phyloP scores from a whole-genome alignment of 2,797 vertebrate species.

The Halcyon chelicuti region DNA sequence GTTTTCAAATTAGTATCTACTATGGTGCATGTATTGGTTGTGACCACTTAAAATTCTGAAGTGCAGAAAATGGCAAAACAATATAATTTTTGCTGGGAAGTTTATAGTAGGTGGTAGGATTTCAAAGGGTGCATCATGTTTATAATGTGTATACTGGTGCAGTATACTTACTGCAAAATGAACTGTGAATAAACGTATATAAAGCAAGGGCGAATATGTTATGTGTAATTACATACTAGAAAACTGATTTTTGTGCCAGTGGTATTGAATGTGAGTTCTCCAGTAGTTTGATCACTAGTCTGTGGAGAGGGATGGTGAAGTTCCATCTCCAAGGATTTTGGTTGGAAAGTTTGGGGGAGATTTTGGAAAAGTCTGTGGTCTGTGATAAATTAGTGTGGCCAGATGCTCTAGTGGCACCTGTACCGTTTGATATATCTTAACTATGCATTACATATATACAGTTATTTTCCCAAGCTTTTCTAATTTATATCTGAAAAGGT shows the following conservation, averaged over 20 bases:
- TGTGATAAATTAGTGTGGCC: background rate
- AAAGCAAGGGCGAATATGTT: background rate
- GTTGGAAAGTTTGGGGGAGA: background rate
- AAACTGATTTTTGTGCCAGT: background rate
- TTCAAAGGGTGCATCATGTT: background rate
- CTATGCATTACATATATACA: background rate
- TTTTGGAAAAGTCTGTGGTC: background rate
- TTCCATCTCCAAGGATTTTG: background rate
- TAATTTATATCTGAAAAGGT: background rate
- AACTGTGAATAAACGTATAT: background rate
- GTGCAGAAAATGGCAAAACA: background rate
- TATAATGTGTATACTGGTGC: background rate
- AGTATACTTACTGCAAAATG: background rate
- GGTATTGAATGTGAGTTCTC: background rate
- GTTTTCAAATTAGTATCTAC: background rate
- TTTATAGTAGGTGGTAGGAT: background rate
- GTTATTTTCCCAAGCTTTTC: background rate
- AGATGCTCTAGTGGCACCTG: rapidly evolving
- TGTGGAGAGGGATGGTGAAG: background rate
- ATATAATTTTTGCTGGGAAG: background rate
- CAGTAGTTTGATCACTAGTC: background rate
- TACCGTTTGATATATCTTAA: background rate
- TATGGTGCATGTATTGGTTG: rapidly evolving
- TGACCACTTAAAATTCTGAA: background rate
- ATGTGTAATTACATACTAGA: background rate